These are phyloP conservation scores for Perodicticus potto DNA, from an alignment of 2,797 vertebrate species.

Conservation along the genomic window DNA sequence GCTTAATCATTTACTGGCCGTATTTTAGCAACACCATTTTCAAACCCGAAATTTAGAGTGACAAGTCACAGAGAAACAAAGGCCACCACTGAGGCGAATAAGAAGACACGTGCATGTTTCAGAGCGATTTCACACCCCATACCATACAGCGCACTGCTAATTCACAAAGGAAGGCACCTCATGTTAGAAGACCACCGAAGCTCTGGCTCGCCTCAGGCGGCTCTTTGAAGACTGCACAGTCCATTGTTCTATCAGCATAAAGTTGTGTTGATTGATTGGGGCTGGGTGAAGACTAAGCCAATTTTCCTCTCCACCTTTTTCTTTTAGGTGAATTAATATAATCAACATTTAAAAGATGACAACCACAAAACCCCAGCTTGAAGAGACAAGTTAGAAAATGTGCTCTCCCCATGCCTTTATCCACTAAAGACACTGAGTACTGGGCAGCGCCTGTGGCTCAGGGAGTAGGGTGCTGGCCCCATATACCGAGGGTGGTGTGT, in stretches of 20 bases:
- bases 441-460: too few relatives aligned
- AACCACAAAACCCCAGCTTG: neutral
- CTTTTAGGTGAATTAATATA: constrained; percentile 60
- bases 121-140: constrained; percentile 77
- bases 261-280: constrained; percentile 80
- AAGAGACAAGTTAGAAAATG: neutral
- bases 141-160: constrained; percentile 61
- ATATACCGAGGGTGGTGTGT: too few relatives aligned
- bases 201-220: constrained; percentile 28
- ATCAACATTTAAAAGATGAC: neutral
- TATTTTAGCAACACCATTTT: constrained; percentile 53
- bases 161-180: constrained; percentile 69
- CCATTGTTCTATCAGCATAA: constrained; percentile 69
- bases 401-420: neutral
- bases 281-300: neutral
- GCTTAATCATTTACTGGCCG: constrained; percentile 38
- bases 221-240: constrained; percentile 56
- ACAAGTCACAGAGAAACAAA: constrained; percentile 42
- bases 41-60: neutral
- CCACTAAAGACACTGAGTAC: neutral
- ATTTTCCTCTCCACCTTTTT: constrained; percentile 69
- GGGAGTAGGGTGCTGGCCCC: too few relatives aligned
- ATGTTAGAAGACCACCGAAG: constrained; percentile 65
- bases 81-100: constrained; percentile 32
- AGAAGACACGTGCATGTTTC: constrained; percentile 33